Conservation (phyloP, 2,113 vertebrate genomes). For the Cepphus grylle region DNA sequence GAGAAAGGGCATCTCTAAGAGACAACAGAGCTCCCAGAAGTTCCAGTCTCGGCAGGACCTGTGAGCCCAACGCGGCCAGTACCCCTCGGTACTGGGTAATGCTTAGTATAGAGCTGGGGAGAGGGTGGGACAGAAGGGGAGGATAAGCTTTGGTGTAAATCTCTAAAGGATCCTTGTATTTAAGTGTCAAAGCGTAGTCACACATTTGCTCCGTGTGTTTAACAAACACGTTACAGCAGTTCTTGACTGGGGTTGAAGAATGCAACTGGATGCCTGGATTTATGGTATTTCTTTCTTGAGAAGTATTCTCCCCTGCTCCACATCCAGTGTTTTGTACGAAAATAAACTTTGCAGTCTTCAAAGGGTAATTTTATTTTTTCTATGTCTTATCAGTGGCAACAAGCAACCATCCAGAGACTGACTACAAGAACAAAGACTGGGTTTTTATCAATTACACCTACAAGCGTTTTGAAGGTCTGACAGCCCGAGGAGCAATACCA, state of each 20-base stretch:
- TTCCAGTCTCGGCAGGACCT: not conserved
- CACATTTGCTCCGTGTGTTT: not conserved
- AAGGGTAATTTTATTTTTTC: not conserved
- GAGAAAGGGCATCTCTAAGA: not conserved
- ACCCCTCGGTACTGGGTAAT: not conserved
- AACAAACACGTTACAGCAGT: not conserved
- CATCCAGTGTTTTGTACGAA: not conserved
- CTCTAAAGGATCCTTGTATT: not conserved
- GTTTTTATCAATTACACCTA: conserved; percentile 99
- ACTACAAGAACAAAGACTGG: conserved; percentile 99
- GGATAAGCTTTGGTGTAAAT: not conserved
- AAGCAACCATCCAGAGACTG: conserved; percentile 89
- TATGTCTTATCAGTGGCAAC: conserved; percentile 69
- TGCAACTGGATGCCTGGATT: fast-evolving
- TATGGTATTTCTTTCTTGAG: not conserved
- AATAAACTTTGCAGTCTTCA: not conserved
- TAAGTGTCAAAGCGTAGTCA: fast-evolving
- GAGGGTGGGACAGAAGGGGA: not conserved
- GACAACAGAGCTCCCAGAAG: not conserved
- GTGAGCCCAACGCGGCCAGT: fast-evolving
- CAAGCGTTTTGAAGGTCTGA: conserved; percentile 97
- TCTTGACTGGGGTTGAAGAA: not conserved
- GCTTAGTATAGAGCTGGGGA: not conserved
- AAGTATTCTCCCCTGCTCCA: not conserved
- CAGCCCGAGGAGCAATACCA: conserved; percentile 92